phyloP scores from a whole-genome alignment of 2,113 vertebrate genomes.

The Leptobrachium leishanense region DNA sequence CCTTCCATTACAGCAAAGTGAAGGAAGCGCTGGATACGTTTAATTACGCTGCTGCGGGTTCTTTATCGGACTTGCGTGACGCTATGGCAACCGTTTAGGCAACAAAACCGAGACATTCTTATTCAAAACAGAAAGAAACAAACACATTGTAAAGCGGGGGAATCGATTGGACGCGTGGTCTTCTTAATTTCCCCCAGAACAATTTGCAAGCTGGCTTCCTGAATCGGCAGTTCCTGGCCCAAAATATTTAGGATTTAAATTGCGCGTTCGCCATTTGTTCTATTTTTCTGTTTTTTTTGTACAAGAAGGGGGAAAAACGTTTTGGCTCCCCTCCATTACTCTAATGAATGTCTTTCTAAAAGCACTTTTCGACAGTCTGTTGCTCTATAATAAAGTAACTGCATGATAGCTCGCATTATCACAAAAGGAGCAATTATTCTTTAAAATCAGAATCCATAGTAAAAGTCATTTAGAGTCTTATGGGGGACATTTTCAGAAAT shows the following conservation, averaged over 20 bases:
- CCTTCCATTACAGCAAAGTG: background rate
- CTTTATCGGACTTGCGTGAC: background rate
- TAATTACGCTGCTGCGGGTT: constrained; percentile 1
- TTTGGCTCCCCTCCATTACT: constrained; percentile 47
- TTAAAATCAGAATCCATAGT: constrained; percentile 56
- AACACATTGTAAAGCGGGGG: constrained; percentile 15
- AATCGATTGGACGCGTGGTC: constrained; percentile 24
- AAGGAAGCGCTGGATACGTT: background rate
- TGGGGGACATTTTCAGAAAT: constrained; percentile 50
- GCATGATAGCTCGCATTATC: constrained; percentile 49
- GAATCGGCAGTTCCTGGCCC: constrained; percentile 40
- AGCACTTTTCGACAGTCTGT: constrained; percentile 57
- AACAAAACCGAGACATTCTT: background rate
- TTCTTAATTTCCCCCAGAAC: constrained; percentile 35
- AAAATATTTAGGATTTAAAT: constrained; percentile 49
- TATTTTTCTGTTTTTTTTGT: constrained; percentile 6
- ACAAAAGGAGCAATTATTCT: constrained; percentile 50
- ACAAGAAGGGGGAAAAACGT: constrained; percentile 41
- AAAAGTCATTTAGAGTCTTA: constrained; percentile 66
- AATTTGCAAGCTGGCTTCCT: constrained; percentile 48
- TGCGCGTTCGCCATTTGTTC: constrained; percentile 47
- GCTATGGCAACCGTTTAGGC: constrained; percentile 1
- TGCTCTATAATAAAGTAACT: constrained; percentile 56
- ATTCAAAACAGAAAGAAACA: constrained; percentile 6
- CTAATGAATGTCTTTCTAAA: constrained; percentile 56